Conservation (phyloP, 2,888 invertebrate genomes). For the Melieria omissa region DNA sequence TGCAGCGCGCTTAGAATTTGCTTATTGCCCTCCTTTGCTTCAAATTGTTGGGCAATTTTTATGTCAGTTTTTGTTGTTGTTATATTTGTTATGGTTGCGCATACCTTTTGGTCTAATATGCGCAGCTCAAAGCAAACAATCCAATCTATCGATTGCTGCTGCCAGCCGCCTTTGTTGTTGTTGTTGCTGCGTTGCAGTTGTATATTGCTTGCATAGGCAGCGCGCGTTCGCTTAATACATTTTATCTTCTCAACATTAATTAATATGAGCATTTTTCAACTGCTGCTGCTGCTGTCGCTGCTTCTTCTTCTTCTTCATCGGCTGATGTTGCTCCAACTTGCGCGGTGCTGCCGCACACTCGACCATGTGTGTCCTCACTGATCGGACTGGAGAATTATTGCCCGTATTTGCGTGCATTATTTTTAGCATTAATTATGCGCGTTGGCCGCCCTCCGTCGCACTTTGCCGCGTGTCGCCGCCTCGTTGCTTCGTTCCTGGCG, state of each 20-base stretch:
- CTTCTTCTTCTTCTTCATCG: conserved; percentile 11
- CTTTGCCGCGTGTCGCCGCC: no score
- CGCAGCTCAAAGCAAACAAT: no score
- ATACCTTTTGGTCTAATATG: no score
- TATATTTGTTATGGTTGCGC: no score
- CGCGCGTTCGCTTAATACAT: conserved; percentile 20
- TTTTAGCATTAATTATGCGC: conserved; percentile 53
- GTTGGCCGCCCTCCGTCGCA: no score
- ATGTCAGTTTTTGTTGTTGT: no score
- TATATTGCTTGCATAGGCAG: background rate
- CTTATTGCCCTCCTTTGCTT: background rate
- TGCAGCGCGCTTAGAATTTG: background rate
- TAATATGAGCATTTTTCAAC: conserved; percentile 50
- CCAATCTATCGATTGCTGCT: no score
- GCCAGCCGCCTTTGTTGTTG: no score
- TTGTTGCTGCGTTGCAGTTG: background rate
- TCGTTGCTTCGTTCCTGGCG: no score
- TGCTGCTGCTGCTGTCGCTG: conserved; percentile 1
- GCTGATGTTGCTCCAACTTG: conserved; percentile 6
- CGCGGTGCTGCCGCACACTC: background rate
- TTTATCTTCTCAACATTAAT: conserved; percentile 51
- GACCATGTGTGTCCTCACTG: background rate
- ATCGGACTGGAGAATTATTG: conserved; percentile 42
- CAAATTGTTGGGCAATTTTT: background rate
- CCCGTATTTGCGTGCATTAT: conserved; percentile 53